Percentiles rank a stretch among this genome's conserved stretches.
Conservation (phyloP, 2,113 vertebrate genomes). For the Daphoenositta chrysoptera region DNA sequence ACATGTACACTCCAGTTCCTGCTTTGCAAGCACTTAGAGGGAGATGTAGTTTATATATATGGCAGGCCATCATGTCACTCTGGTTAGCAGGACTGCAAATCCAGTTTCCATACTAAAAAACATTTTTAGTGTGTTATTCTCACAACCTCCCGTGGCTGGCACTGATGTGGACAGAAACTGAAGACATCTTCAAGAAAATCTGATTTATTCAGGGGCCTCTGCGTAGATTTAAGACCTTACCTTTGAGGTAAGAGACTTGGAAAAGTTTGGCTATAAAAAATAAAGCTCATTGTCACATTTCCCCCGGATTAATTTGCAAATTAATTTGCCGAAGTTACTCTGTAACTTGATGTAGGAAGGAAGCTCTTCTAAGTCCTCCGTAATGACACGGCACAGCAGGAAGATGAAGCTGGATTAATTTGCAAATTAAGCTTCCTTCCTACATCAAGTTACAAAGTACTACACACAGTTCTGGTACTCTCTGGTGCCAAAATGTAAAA, state of each 20-base stretch:
- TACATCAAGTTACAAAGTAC: neutral
- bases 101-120: neutral
- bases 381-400: neutral
- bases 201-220: neutral
- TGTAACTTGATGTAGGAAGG: neutral
- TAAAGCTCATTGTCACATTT: neutral
- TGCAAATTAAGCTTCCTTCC: constrained; percentile 28
- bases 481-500: neutral
- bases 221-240: neutral
- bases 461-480: neutral
- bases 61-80: neutral
- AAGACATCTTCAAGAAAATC: neutral
- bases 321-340: neutral
- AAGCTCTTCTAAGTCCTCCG: neutral
- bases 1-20: neutral
- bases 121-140: neutral
- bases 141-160: neutral
- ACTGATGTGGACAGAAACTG: neutral
- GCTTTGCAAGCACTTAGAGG: neutral
- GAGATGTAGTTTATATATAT: neutral
- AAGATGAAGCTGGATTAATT: constrained; percentile 29
- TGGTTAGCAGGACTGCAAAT: neutral
- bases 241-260: neutral
- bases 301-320: neutral
- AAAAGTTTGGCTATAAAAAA: neutral